phyloP scores from a whole-genome alignment of 2,888 invertebrate genomes.

The Alloscopus bannaensis region DNA sequence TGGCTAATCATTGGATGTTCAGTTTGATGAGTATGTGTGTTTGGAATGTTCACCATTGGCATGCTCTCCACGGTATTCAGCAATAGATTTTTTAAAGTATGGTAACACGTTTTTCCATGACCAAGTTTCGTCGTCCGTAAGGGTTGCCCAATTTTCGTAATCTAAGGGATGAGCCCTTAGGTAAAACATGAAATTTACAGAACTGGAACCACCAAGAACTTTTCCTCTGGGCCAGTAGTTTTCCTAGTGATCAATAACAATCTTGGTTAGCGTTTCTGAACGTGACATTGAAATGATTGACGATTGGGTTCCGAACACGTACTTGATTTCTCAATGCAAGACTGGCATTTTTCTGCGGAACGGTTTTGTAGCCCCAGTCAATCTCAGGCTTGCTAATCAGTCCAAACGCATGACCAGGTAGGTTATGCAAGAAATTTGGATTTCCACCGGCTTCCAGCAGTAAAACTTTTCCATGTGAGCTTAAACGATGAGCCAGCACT shows the following conservation, averaged over 20 bases:
- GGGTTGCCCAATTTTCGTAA: slow-evolving; percentile 70
- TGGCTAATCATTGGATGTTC: no score
- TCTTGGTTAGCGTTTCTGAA: not conserved
- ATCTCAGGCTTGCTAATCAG: slow-evolving; percentile 61
- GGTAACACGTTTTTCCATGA: slow-evolving; percentile 66
- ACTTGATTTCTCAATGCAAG: slow-evolving; percentile 64
- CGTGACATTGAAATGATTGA: not conserved
- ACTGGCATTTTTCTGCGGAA: slow-evolving; percentile 66
- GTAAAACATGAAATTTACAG: slow-evolving; percentile 64
- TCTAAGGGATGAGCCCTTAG: slow-evolving; percentile 76
- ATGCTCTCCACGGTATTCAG: no score
- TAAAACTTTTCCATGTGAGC: slow-evolving; percentile 51
- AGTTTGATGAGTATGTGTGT: no score
- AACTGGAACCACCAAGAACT: slow-evolving; percentile 48
- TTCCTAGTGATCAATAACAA: slow-evolving; percentile 15
- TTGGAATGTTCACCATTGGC: no score
- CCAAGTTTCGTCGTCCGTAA: slow-evolving; percentile 62
- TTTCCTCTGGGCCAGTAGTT: slow-evolving; percentile 60
- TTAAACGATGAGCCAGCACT: slow-evolving; percentile 46
- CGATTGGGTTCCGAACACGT: slow-evolving; percentile 44
- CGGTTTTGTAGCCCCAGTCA: slow-evolving; percentile 65
- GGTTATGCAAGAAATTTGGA: slow-evolving; percentile 17
- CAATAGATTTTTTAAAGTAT: slow-evolving; percentile 67
- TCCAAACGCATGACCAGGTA: slow-evolving; percentile 47
- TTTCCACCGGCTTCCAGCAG: slow-evolving; percentile 55